Evolutionary conservation across 64 coral and sea anemone genomes (phyloP), one percentile per base, ranked within the genome.

Genomic region (Catalaphyllia jardinei): DNA sequence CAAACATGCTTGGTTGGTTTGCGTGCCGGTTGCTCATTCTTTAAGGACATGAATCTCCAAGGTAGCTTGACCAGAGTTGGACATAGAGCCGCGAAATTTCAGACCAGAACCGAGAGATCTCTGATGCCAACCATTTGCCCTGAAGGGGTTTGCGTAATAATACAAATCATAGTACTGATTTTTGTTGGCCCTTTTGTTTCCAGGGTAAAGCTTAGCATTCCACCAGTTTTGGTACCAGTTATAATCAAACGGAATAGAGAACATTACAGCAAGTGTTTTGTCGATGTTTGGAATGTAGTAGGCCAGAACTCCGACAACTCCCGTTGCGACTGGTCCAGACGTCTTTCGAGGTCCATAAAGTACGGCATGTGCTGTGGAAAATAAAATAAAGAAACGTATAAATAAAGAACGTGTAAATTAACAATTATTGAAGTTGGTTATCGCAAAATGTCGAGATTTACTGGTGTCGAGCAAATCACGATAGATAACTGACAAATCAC

Each of bases 221-320:
- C 83, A 87, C 91, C 85, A 80, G 73, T 92, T 92, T 4, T 16
- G 10, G 49, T 87, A 92, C 29, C 62, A 60, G 52, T 82, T 74
- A 52, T 88, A 81, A n/a, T 93, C 77, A 62, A 87, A 93, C 15
- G 91, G 84, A 50, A 93, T 86, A 73, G 75, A 73, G 46, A 87
- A 93, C 50, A 88, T 22, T 2, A 88, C 79, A 14, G 80, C 82
- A 22, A 92, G 54, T 10, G 90, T 92, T 14, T 86, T 31, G 10
- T 60, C 57, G 52, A 59, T 11, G 12, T 1, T 6, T 28, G 77
- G 11, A 17, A 79, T 79, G 10, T 59, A 79, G 52, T 29, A 79
- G 10, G 77, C 29, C 8, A 79, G 0, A 0, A 79, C 77, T 16
- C 87, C 87, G 11, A 78, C 87, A 18, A 18, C 74, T 31, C 87